Base-by-base conservation (phyloP, 1,140 invertebrate genomes). In the Brachionus paranguensis region DNA sequence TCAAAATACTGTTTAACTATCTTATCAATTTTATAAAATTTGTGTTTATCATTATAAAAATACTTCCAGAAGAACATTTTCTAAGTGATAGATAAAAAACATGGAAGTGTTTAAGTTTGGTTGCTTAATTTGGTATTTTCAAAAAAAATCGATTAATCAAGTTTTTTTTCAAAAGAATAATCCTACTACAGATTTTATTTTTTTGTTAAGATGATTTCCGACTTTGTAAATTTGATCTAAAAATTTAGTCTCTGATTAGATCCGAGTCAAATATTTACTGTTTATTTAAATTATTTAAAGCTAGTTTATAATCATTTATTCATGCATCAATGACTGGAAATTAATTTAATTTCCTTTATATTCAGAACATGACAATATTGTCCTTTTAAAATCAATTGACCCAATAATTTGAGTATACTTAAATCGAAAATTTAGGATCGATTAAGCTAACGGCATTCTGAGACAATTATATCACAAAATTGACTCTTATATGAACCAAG, bases 321-420 rank as follows among this genome's bases (percentile, higher is more conserved):
- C 37, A 72, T 72, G 68, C 68, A 72, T 24, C 53, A 60, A 60
- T 72, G 33, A 12, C 17, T 72, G 68, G 68, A 72, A 72, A 72
- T 72, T 72, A 72, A 72, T 72, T 72, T 20, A 41, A 72, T 72
- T 72, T 72, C 68, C 68, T 43, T 72, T 72, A 72, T 41, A 72
- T 72, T 43, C 11, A 17, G n/a, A 68, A 68, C 65, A 68, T 68
- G 65, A 68, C 65, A 41, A 33, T 68, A 14, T 14, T 68, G 65
- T 33, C 27, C 33, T 29, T 33, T 33, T 17, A 41, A 33, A n/a
- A 33, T 33, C 27, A 14, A 41, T 68, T 68, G 65, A 33, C 27
- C 64, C n/a, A 14, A 68, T 37, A 37, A 68, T 37, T 6, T 6
- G 33, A 68, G 33, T n/a, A 33, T n/a, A 33, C 27, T 68, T 14